Evolutionary conservation across 2,888 invertebrate species (phyloP).

Genomic region (Nineta flava): DNA sequence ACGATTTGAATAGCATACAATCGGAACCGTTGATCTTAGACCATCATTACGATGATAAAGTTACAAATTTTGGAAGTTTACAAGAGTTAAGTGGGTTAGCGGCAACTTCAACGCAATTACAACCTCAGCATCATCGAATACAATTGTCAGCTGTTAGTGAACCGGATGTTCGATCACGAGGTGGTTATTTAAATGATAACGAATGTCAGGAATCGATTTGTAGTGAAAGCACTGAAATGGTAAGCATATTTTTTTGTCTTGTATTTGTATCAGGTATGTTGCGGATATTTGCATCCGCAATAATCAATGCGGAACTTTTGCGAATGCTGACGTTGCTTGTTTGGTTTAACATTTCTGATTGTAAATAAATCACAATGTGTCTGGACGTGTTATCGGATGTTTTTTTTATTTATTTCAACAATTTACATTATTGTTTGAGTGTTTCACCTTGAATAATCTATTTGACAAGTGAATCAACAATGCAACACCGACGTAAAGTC

Average conservation of each 20-base stretch:
- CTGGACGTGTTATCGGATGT: too few relatives aligned
- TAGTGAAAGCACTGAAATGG: not conserved
- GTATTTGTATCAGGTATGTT: not conserved
- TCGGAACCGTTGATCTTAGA: conserved; percentile 16
- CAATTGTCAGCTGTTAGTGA: conserved; percentile 38
- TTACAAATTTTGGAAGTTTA: conserved; percentile 41
- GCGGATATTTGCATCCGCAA: too few relatives aligned
- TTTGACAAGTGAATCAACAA: too few relatives aligned
- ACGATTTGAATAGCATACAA: conserved; percentile 22
- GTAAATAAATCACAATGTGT: too few relatives aligned
- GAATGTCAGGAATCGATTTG: not conserved
- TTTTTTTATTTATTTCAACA: too few relatives aligned
- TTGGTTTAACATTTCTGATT: too few relatives aligned
- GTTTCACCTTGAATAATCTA: too few relatives aligned
- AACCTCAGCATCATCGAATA: conserved; percentile 4
- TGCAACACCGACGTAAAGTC: too few relatives aligned
- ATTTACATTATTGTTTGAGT: too few relatives aligned
- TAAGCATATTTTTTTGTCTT: not conserved
- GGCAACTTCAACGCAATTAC: not conserved
- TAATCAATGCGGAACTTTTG: too few relatives aligned
- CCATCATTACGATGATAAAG: conserved; percentile 11
- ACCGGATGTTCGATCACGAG: conserved; percentile 36
- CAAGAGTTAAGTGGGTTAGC: conserved; percentile 39
- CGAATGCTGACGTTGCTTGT: too few relatives aligned
- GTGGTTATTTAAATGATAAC: too few relatives aligned